Evolutionary conservation across 2,888 invertebrate genomes (phyloP), one percentile per base, ranked within the genome.

Genomic region (Sarcophaga variegata): DNA sequence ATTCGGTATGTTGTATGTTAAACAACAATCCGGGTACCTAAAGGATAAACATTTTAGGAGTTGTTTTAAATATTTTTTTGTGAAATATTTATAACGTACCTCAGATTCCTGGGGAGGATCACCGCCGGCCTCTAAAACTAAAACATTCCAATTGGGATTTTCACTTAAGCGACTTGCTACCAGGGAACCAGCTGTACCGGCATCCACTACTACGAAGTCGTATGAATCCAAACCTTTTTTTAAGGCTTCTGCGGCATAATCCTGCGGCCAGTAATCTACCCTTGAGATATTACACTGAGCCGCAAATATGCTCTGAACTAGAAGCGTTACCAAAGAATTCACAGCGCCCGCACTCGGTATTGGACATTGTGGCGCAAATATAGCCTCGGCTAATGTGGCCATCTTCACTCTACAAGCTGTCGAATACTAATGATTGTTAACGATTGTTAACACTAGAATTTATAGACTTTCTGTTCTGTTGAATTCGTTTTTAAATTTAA

Each of bases 401-500:
- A 87, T 87, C 64, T 81, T 62, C 3, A 74, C 49, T 49, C 27
- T 54, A 14, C 2, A 17, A 54, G 17, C 14, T 54, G 54, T 54
- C 14, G 17, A 54, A 17, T 54, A 54, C 14, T 12, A 54, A 54
- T 54, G 54, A 54, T 54, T 54, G 54, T 54, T 54, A 88, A 97
- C 96, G 0, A 97, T 97, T 90, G 22, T 95, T 94, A 0, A 95
- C 95, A 82, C 95, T 94, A 90, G 54, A 14, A 54, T 37, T 37
- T 37, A 37, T 10, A 37, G 37, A 10, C 37, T 22, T 22, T 8
- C 10, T 37, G 0, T 10, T 37, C 37, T 37, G 2, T 37, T 8
- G 10, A 37, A 37, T 37, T 10, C 8, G 37, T 8, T 37, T 8
- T 37, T 37, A 8, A 37, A 37, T 37, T 37, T 10, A 2, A 8